Conservation (phyloP, 2,113 vertebrate species). For the Nothoprocta perdicaria region DNA sequence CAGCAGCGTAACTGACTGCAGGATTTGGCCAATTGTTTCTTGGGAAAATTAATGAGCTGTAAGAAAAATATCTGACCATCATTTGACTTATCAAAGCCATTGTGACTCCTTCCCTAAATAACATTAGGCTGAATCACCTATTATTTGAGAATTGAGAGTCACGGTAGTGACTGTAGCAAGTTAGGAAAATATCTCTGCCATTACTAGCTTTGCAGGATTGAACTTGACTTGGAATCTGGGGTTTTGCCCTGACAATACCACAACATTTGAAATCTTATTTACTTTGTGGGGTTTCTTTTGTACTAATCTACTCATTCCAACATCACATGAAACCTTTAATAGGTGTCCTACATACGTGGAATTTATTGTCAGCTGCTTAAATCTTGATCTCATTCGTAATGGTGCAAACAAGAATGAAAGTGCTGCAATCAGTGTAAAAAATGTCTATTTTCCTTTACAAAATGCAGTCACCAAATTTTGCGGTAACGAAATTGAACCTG, state of each 20-base stretch:
- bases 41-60: slow-evolving; percentile 66
- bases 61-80: slow-evolving; percentile 71
- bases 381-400: background rate
- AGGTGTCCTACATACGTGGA: background rate
- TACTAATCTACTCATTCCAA: slow-evolving; percentile 45
- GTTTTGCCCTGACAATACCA: slow-evolving; percentile 61
- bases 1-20: slow-evolving; percentile 25
- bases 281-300: slow-evolving; percentile 65
- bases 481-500: background rate
- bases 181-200: slow-evolving; percentile 47
- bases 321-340: slow-evolving; percentile 30
- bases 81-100: slow-evolving; percentile 69
- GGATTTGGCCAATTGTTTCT: slow-evolving; percentile 56
- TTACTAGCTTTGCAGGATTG: slow-evolving; percentile 64
- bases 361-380: slow-evolving; percentile 29
- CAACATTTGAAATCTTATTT: slow-evolving; percentile 62
- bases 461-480: background rate
- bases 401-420: background rate
- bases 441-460: background rate
- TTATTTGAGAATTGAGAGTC: slow-evolving; percentile 59
- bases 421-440: background rate
- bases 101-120: slow-evolving; percentile 71
- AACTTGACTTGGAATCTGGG: slow-evolving; percentile 73
- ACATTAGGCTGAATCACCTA: slow-evolving; percentile 69
- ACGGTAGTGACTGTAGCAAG: slow-evolving; percentile 68